A percentile compares a stretch with the other conserved stretches of the same genome.
Conservation (phyloP, 1,140 invertebrate genomes). For the Drosophila nannoptera region DNA sequence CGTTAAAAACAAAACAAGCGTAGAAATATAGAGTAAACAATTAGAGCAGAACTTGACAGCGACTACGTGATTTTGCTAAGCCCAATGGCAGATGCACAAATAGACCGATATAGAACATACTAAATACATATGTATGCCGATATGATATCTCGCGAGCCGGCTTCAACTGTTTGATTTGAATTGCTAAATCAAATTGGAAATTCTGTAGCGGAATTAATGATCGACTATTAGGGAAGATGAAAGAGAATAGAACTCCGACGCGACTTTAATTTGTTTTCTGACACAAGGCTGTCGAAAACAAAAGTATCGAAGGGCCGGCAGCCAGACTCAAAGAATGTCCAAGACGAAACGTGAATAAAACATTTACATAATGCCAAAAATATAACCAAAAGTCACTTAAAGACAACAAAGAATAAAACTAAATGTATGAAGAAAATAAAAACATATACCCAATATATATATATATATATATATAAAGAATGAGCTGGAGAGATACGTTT, state of each 20-base stretch:
- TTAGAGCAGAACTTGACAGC: slow-evolving; percentile 45
- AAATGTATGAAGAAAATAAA: background rate
- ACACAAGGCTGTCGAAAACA: slow-evolving; percentile 52
- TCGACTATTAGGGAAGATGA: slow-evolving; percentile 48
- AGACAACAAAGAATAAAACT: background rate
- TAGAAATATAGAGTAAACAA: slow-evolving; percentile 45
- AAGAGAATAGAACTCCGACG: slow-evolving; percentile 43
- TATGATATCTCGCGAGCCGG: slow-evolving; percentile 28
- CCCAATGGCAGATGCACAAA: slow-evolving; percentile 12
- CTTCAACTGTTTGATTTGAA: slow-evolving; percentile 60
- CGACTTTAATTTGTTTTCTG: slow-evolving; percentile 28
- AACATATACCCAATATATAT: slow-evolving; percentile 9
- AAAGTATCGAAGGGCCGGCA: slow-evolving; percentile 36
- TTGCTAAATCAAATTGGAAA: slow-evolving; percentile 69
- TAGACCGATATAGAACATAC: slow-evolving; percentile 1
- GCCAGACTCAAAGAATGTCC: background rate
- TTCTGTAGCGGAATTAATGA: slow-evolving; percentile 66
- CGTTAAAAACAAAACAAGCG: slow-evolving; percentile 46
- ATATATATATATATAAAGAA: slow-evolving; percentile 27
- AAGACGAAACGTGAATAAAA: slow-evolving; percentile 9
- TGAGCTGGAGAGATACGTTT: slow-evolving; percentile 36
- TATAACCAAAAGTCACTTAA: slow-evolving; percentile 37
- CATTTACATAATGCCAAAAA: slow-evolving; percentile 42
- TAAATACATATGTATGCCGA: slow-evolving; percentile 1
- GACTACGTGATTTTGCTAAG: slow-evolving; percentile 33